These are phyloP conservation scores for Limnothrissa miodon DNA, from an alignment of 2,113 vertebrate genomes.

Conservation along the genomic window DNA sequence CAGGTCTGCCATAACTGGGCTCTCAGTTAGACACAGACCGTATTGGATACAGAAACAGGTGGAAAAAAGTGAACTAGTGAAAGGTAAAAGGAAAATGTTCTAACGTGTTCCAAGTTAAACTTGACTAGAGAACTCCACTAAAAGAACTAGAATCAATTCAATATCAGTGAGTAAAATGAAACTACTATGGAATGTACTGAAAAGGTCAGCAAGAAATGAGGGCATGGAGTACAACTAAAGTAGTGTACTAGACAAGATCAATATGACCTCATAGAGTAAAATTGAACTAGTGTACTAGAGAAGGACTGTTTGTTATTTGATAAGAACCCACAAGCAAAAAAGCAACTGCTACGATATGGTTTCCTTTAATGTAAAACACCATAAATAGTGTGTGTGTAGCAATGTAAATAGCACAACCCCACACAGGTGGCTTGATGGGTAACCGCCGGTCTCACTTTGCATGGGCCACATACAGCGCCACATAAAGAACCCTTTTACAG, in stretches of 20 bases:
- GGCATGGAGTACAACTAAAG: no score
- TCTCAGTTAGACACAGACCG: not conserved
- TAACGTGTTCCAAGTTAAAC: not conserved
- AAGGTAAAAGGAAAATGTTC: not conserved
- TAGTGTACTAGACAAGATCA: not conserved
- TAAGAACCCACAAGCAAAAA: not conserved
- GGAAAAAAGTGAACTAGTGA: not conserved
- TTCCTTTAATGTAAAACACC: not conserved
- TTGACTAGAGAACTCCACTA: not conserved
- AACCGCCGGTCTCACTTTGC: not conserved
- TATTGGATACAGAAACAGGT: not conserved
- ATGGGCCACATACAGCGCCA: not conserved
- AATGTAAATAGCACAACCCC: slow-evolving; percentile 11
- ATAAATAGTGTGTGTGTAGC: not conserved
- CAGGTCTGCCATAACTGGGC: not conserved
- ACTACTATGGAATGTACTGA: not conserved
- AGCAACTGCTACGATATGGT: not conserved
- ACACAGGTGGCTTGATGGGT: not conserved
- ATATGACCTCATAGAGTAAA: not conserved
- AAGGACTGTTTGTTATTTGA: not conserved
- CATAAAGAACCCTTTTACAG: not conserved
- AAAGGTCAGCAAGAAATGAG: no score
- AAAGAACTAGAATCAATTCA: not conserved
- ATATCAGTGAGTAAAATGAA: not conserved
- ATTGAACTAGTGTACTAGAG: not conserved